Conservation (phyloP, 2,797 vertebrate genomes). For the Pogonophryne albipinna region DNA sequence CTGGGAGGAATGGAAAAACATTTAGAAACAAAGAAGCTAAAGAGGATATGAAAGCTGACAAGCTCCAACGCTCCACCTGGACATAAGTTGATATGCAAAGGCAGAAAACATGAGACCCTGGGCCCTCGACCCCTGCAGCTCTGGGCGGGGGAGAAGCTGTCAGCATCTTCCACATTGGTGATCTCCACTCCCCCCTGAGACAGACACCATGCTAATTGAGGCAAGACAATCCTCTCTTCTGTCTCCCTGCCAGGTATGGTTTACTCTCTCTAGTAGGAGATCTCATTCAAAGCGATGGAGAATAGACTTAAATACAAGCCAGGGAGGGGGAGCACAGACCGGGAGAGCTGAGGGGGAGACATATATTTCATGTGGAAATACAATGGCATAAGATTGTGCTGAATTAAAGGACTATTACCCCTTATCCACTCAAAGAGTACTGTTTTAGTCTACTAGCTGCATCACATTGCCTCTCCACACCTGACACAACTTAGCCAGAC, state of each 20-base stretch:
- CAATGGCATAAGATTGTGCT: background rate
- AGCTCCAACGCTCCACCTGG: background rate
- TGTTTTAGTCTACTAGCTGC: no score
- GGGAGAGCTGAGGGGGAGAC: constrained; percentile 16
- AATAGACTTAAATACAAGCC: constrained; percentile 76
- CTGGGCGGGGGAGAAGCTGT: constrained; percentile 7
- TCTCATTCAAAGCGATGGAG: constrained; percentile 77
- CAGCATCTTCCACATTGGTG: constrained; percentile 29
- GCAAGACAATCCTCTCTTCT: constrained; percentile 62
- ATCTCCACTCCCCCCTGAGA: constrained; percentile 56
- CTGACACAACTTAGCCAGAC: no score
- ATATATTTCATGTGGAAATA: background rate
- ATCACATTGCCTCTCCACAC: no score
- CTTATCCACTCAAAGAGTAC: no score
- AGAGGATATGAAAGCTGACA: constrained; percentile 33
- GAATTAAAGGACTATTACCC: background rate
- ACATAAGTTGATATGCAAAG: constrained; percentile 21
- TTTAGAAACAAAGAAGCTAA: constrained; percentile 28
- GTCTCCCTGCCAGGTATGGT: constrained; percentile 76
- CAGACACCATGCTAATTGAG: constrained; percentile 69
- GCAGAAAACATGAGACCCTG: background rate
- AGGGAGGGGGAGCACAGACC: constrained; percentile 9
- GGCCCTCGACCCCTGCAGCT: constrained; percentile 11
- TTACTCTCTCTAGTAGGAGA: constrained; percentile 68
- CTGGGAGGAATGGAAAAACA: constrained; percentile 60